A percentile compares a stretch with the other conserved stretches of the same genome.
These are phyloP conservation scores for Papilio xuthus DNA, from an alignment of 1,140 invertebrate genomes.

Conservation along the genomic window DNA sequence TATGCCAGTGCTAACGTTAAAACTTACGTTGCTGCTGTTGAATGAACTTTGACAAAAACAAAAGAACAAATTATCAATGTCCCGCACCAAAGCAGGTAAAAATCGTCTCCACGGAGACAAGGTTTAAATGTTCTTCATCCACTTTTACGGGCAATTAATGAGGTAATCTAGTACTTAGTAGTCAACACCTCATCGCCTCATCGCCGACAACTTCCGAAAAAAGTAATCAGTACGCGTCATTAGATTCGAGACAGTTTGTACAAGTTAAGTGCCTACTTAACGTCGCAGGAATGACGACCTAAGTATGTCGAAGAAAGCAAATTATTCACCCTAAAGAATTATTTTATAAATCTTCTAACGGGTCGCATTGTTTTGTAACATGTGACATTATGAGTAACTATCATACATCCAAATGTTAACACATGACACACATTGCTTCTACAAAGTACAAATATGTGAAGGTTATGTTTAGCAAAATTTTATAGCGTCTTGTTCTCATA, in stretches of 20 bases:
- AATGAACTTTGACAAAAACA: neutral
- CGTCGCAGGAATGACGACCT: neutral
- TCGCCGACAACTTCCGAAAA: neutral
- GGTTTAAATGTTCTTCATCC: neutral
- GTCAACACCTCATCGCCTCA: constrained; percentile 7
- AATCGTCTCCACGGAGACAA: neutral
- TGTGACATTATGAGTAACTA: no score
- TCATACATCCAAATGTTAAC: no score
- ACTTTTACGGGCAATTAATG: neutral
- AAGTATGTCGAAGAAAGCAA: neutral
- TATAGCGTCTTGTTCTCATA: no score
- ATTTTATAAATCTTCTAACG: neutral
- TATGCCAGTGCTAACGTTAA: neutral
- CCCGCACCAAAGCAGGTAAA: neutral
- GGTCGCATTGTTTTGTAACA: no score
- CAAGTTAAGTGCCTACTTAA: constrained; percentile 1
- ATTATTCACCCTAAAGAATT: neutral
- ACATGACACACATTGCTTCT: no score
- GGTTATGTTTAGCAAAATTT: no score
- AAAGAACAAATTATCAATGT: no score
- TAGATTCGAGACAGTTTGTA: neutral
- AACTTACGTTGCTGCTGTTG: neutral
- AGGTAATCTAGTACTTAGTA: neutral
- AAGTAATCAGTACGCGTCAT: constrained; percentile 6
- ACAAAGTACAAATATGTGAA: no score